phyloP scores from a whole-genome alignment of 2,797 vertebrate genomes.

The Anniella stebbinsi region DNA sequence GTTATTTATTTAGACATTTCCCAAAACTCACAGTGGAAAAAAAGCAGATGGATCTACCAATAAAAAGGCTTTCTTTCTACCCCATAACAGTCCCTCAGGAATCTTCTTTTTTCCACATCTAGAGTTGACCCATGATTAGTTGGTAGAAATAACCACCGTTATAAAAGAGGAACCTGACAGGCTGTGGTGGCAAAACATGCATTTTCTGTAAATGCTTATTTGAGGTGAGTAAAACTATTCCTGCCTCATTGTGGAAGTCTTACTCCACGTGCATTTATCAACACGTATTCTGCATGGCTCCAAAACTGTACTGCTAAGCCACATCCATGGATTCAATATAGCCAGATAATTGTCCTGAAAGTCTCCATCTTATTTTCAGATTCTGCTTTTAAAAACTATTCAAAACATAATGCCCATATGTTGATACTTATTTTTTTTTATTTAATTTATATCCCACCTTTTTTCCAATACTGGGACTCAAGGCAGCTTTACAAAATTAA shows the following conservation, averaged over 20 bases:
- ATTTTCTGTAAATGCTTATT: conserved; percentile 55
- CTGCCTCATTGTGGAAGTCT: conserved; percentile 19
- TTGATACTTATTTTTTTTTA: not conserved
- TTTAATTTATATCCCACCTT: no score
- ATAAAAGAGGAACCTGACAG: conserved; percentile 41
- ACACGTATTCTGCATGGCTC: not conserved
- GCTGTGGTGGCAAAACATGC: conserved; percentile 11
- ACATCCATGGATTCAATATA: not conserved
- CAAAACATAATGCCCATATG: not conserved
- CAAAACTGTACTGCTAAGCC: not conserved
- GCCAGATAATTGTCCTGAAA: conserved; percentile 16
- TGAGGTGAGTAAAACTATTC: conserved; percentile 49
- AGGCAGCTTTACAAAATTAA: no score
- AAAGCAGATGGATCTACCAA: conserved; percentile 31
- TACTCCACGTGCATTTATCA: conserved; percentile 35
- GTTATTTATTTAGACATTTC: conserved; percentile 39
- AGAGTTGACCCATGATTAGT: conserved; percentile 30
- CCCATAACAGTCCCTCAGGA: conserved; percentile 25
- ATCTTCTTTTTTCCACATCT: conserved; percentile 39
- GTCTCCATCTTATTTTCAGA: not conserved
- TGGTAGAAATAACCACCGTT: conserved; percentile 51
- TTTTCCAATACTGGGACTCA: no score
- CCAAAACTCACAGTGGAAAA: conserved; percentile 19
- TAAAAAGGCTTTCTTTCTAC: conserved; percentile 27
- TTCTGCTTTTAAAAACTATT: conserved; percentile 25